These are phyloP conservation scores for Dasyornis broadbenti DNA, from an alignment of 2,113 vertebrate species.

Conservation along the genomic window DNA sequence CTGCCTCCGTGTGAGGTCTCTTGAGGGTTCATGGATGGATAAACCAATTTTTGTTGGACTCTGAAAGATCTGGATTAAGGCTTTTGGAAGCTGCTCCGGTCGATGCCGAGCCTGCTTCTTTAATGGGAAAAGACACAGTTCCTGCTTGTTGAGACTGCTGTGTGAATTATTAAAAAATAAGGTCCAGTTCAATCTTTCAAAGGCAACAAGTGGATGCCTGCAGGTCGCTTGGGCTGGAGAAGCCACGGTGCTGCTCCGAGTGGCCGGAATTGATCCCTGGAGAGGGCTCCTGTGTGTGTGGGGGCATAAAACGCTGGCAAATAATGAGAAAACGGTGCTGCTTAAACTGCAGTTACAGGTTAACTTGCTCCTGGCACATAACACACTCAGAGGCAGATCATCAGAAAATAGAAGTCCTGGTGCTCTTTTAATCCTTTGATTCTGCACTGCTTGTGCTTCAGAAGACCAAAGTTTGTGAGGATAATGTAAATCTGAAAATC, in stretches of 20 bases:
- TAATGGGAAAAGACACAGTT: background rate
- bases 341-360: slow-evolving; percentile 38
- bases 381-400: background rate
- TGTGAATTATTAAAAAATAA: slow-evolving; percentile 40
- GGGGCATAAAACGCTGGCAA: background rate
- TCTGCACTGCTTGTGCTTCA: background rate
- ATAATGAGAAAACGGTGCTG: slow-evolving; percentile 1
- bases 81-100: background rate
- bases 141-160: background rate
- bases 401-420: background rate
- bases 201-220: slow-evolving; percentile 6
- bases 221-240: background rate
- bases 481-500: background rate
- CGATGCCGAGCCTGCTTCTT: background rate
- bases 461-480: background rate
- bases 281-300: background rate
- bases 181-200: background rate
- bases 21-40: background rate
- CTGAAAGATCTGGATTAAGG: background rate
- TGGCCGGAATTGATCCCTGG: background rate
- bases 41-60: background rate
- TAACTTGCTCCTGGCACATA: slow-evolving; percentile 31
- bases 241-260: background rate
- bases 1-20: background rate
- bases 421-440: slow-evolving; percentile 18